Conservation (phyloP, 2,797 vertebrate species). For the Novumbra hubbsi region DNA sequence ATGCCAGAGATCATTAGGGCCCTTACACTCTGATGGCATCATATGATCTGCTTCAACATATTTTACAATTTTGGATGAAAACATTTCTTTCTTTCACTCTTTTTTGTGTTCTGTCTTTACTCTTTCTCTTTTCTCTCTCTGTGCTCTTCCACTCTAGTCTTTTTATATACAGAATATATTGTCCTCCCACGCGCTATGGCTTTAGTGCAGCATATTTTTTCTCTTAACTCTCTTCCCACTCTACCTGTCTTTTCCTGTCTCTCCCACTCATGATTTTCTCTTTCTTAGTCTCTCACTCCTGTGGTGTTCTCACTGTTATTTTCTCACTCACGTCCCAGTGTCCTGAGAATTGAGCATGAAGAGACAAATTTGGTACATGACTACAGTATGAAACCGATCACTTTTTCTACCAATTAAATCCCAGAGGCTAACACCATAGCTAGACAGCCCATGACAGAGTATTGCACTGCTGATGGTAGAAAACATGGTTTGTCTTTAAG, state of each 20-base stretch:
- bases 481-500: background rate
- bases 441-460: too few species aligned
- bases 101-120: constrained; percentile 10
- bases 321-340: background rate
- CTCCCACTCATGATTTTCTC: background rate
- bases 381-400: background rate
- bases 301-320: background rate
- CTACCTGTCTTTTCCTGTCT: background rate
- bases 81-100: background rate
- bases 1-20: background rate
- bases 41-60: background rate
- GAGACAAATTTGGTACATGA: background rate
- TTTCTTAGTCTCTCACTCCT: background rate
- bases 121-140: constrained; percentile 17
- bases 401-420: background rate
- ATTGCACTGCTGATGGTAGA: background rate
- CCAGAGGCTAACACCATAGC: background rate
- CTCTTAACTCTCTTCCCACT: background rate
- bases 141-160: constrained; percentile 49
- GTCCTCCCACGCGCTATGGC: background rate
- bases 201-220: background rate
- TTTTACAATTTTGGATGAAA: background rate
- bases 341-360: background rate
- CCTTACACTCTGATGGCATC: background rate
- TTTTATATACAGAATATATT: constrained; percentile 15